Evolutionary conservation across 2,888 invertebrate species (phyloP).

Genomic region (Lapara coniferarum): DNA sequence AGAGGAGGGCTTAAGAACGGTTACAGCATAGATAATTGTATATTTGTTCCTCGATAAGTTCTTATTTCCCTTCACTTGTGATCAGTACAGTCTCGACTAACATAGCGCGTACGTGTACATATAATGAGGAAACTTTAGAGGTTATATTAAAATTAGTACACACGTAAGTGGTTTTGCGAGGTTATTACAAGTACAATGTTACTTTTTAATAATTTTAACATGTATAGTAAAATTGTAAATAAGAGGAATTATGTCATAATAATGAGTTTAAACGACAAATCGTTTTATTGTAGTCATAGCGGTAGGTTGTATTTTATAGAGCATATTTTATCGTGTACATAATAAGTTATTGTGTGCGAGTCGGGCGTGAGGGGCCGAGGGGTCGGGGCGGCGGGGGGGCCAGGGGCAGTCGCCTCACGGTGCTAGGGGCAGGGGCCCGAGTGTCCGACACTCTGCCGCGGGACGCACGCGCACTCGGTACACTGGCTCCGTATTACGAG

Average conservation of each 20-base stretch:
- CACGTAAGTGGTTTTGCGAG: conserved; percentile 73
- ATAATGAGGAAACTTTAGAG: conserved; percentile 57
- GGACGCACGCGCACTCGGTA: not conserved
- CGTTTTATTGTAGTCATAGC: conserved; percentile 81
- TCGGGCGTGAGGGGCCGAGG: conserved; percentile 11
- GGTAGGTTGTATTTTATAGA: conserved; percentile 76
- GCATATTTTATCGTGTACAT: conserved; percentile 72
- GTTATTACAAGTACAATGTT: conserved; percentile 79
- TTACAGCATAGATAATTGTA: conserved; percentile 73
- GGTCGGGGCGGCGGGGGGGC: conserved; percentile 28
- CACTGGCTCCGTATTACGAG: conserved; percentile 13
- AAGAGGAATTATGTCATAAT: conserved; percentile 83
- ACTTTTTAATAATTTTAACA: conserved; percentile 77
- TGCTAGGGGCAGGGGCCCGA: not conserved
- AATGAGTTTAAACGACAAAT: conserved; percentile 80
- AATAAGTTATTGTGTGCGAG: conserved; percentile 60
- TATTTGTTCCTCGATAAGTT: conserved; percentile 79
- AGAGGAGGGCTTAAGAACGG: conserved; percentile 58
- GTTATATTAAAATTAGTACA: conserved; percentile 70
- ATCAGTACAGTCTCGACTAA: conserved; percentile 81
- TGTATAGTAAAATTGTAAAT: conserved; percentile 81
- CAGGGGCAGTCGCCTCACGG: conserved; percentile 22
- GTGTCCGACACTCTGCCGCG: not conserved
- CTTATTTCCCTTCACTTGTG: conserved; percentile 72
- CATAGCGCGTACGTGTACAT: conserved; percentile 71